Base-by-base conservation (phyloP, 2,888 invertebrate genomes). In the Phyllotreta striolata region DNA sequence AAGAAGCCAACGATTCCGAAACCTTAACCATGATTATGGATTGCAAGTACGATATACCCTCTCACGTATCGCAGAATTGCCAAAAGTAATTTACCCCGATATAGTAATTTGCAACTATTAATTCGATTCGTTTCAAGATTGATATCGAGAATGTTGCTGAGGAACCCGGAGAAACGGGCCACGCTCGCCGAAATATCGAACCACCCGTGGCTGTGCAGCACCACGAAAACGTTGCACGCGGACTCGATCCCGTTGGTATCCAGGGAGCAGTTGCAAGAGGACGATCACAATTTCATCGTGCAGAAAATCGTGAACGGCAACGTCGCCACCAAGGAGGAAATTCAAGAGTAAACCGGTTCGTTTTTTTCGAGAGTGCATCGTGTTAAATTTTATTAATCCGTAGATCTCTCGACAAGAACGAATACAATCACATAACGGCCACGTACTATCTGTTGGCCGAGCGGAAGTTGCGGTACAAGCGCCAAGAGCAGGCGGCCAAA, bases 11-110 rank as follows among this genome's bases (percentile, higher is more conserved):
- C 82, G 99, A 99, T 83, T 97, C 96, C 76, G 99, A 99, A 86
- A 99, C 99, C 0, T 84, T 99, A 60, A 98, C 97, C 37, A 98
- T 96, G 95, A 99, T 99, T 72, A 96, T 99, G 94, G 98, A 99
- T 83, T 98, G 98, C 85, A 96, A 96, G 85, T 99, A 97, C 81
- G 90, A 91, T 63, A 91, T 97, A 77, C 97, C 98, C 59, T 82
- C 87, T 35, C 92, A 95, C 83, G 90, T 99, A 70, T 93, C 96
- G 8, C 84, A 87, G 57, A 89, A 89, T 65, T 98, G 98, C 83
- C 89, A 90, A 84, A 88, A 88, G 92, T 93, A 76, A 75, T 76
- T 70, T 8, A 43, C 6, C 8, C n/a, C 3, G 24, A 44, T 7
- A 9, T 4, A 9, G 10, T 55, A 9, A 39, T 38, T 46, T 58